Evolutionary conservation across 2,888 invertebrate species (phyloP), one percentile per base, ranked within the genome.

Genomic region (Kryphioiulus occultus): DNA sequence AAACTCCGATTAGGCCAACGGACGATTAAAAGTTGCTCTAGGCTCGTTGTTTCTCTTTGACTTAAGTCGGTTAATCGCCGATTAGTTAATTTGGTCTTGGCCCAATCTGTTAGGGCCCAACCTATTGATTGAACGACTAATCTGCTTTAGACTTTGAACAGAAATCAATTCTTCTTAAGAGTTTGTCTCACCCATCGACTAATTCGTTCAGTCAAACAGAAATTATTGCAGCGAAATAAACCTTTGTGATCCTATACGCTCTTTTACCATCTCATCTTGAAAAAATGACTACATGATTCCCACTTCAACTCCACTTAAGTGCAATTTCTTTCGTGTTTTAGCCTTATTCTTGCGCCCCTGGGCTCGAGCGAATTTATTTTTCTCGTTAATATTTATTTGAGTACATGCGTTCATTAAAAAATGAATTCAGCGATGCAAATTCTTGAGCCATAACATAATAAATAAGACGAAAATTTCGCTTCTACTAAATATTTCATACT

Each of bases 301-400:
- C 26, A 68, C 68, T 68, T 22, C 68, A 68, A 26, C 68, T 32
- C 78, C 78, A 78, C 26, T 26, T 15, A 78, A 32, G 30, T 78
- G 78, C 30, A 78, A 32, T 78, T 78, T 32, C 12, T 30, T 17
- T 78, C 78, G 17, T 78, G 30, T 78, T 32, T 32, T 78, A 26
- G 30, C 78, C 26, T 78, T 78, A 32, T 68, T 68, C 59, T 17
- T 68, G 68, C 26, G n/a, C 15, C 10, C 44, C 15, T 44, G 7
- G n/a, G n/a, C n/a, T 53, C n/a, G n/a, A 53, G 26, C 30, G 78
- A 78, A 78, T 78, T 78, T 26, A 26, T 78, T 78, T 78, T 78
- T 12, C 26, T 78, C 30, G 15, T 78, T 78, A 78, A 78, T n/a
- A n/a, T 78, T 78, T 78, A 78, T 78, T 30, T 10, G 78, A 12